A percentile compares a stretch with the other conserved stretches of the same genome.
Conservation (phyloP, 1,140 invertebrate species). For the Drosophila gunungcola region DNA sequence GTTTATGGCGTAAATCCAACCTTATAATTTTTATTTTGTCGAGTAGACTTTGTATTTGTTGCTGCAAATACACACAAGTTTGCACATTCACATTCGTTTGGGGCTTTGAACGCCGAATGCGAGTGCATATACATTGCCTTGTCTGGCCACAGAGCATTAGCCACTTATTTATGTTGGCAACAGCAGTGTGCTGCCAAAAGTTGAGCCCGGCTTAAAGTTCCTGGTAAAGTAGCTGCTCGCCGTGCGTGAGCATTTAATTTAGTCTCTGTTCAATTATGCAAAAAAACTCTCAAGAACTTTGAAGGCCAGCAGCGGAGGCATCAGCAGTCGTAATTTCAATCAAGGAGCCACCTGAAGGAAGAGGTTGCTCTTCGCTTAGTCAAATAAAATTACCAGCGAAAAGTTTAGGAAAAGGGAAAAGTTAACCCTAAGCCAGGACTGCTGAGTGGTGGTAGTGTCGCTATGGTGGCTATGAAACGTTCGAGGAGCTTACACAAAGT, state of each 20-base stretch:
- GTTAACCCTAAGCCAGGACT: conserved; percentile 22
- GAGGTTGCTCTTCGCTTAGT: conserved; percentile 50
- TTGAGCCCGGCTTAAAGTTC: conserved; percentile 60
- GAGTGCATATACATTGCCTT: conserved; percentile 4
- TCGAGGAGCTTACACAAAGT: conserved; percentile 39
- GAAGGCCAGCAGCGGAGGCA: conserved; percentile 22
- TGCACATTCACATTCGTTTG: conserved; percentile 15
- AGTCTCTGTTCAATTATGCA: conserved; percentile 74
- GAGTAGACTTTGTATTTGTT: conserved; percentile 1
- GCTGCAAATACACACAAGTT: conserved; percentile 6
- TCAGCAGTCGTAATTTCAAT: conserved; percentile 24
- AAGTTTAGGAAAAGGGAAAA: conserved; percentile 57
- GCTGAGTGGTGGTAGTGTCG: not conserved
- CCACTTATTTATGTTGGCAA: conserved; percentile 52
- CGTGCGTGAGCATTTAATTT: conserved; percentile 71
- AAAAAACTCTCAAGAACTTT: conserved; percentile 72
- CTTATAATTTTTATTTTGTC: conserved; percentile 21
- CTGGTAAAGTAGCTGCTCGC: conserved; percentile 23
- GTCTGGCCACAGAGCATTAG: conserved; percentile 46
- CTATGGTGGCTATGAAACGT: not conserved
- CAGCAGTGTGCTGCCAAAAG: conserved; percentile 54
- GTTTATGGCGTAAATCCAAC: conserved; percentile 24
- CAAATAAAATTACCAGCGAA: conserved; percentile 65
- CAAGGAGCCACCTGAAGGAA: conserved; percentile 22
- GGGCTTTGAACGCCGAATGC: conserved; percentile 13